Conservation (phyloP, 2,888 invertebrate genomes). For the Patella caerulea region DNA sequence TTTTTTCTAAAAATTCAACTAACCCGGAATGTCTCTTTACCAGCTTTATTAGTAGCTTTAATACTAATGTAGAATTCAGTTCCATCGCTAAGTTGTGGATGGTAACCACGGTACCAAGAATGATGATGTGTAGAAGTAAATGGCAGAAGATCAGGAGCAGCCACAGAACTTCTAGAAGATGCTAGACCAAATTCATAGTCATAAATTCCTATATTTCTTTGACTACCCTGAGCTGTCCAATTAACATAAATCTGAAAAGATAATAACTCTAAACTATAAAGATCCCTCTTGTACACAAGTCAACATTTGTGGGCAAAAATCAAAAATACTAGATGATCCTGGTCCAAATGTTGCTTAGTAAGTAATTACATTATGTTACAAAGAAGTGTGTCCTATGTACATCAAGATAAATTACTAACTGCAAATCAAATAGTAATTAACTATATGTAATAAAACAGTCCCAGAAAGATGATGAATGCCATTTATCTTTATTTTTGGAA, state of each 20-base stretch:
- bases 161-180: constrained; percentile 26
- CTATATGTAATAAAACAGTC: too few relatives aligned
- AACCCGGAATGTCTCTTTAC: constrained; percentile 34
- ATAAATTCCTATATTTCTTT: constrained; percentile 38
- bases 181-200: constrained; percentile 50
- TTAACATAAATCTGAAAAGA: constrained; percentile 39
- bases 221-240: constrained; percentile 43
- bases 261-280: neutral
- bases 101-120: constrained; percentile 34
- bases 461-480: too few relatives aligned
- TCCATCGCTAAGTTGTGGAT: constrained; percentile 47
- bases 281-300: too few relatives aligned
- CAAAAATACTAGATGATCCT: too few relatives aligned
- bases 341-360: too few relatives aligned
- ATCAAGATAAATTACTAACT: too few relatives aligned
- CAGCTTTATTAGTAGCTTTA: constrained; percentile 47
- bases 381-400: too few relatives aligned
- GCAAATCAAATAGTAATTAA: too few relatives aligned
- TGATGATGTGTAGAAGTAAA: constrained; percentile 47
- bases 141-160: constrained; percentile 40
- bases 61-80: constrained; percentile 48
- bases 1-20: too few relatives aligned
- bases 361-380: too few relatives aligned
- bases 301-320: too few relatives aligned
- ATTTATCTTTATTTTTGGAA: too few relatives aligned